Evolutionary conservation across 2,797 vertebrate genomes (phyloP).

Genomic region (Neostethus bicornis): DNA sequence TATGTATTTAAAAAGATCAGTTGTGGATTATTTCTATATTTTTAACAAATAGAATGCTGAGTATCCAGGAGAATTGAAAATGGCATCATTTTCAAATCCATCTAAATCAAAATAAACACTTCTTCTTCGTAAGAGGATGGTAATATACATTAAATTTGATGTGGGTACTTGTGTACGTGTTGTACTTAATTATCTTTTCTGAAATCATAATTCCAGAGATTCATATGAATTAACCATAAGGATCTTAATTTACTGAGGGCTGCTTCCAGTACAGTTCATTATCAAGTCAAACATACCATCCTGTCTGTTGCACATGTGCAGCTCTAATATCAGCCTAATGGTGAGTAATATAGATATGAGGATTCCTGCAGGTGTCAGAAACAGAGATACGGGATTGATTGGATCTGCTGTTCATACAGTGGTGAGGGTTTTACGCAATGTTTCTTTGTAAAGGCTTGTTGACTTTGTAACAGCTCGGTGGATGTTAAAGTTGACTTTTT

Average conservation of each 20-base stretch:
- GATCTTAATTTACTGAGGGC: conserved; percentile 22
- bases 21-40: too few species aligned
- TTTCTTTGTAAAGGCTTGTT: not conserved
- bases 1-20: too few species aligned
- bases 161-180: too few species aligned
- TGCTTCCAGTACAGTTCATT: conserved; percentile 25
- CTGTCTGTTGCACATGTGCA: conserved; percentile 4
- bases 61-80: too few species aligned
- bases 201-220: not conserved
- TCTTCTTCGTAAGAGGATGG: too few species aligned
- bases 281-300: conserved; percentile 60
- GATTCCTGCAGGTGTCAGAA: conserved; percentile 58
- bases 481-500: too few species aligned
- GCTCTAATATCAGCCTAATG: conserved; percentile 64
- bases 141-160: too few species aligned
- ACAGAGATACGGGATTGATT: conserved; percentile 59
- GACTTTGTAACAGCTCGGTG: too few species aligned
- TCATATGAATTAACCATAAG: not conserved
- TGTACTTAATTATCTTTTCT: not conserved
- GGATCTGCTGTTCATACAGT: conserved; percentile 5
- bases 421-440: not conserved
- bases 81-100: too few species aligned
- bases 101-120: too few species aligned
- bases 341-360: conserved; percentile 67
- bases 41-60: too few species aligned